Base-by-base conservation (phyloP, 30 jellyfish, hydroid and myxozoan genomes). In the Pelagia noctiluca region DNA sequence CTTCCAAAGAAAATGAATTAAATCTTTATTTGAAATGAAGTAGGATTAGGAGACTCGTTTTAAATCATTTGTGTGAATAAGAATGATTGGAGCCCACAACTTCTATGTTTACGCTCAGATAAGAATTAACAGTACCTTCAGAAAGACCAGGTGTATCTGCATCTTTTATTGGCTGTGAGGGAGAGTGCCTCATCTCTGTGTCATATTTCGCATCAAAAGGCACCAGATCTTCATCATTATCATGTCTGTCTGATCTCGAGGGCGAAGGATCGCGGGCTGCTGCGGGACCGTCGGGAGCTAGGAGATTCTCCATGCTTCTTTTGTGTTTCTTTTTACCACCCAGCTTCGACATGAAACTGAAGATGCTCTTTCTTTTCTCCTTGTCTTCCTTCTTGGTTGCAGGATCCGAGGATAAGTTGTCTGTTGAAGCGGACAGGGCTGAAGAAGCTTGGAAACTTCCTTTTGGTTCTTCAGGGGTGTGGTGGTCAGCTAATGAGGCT, bases 321-420 rank as follows among this genome's bases (percentile, higher is more conserved):
- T 37, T 82, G 31, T 82, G 92, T 65, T 82, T 82, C 73, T 82
- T 82, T 57, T 69, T 82, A 3, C 84, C 84, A 13, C 92, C 92
- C 19, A 82, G 61, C 47, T 82, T 82, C n/a, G 92, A 36, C 36
- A 68, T 42, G 67, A 82, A 82, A 33, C 78, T 75, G 64, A 82
- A 82, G 63, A 67, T 25, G 0, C 81, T 66, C 19, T 53, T 82
- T 63, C 92, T 78, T 37, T 82, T 82, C 34, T 82, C 92, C 35
- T 79, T 79, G 1, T 79, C 82, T 26, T 75, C 64, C 63, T 61
- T 76, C 57, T 78, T 32, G 71, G 60, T 57, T 35, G 35, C 78
- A 18, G 62, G 35, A 25, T 47, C 28, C 0, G 46, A 70, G 18
- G 92, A 50, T 5, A 82, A 33, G 35, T 69, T 50, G 16, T 82